phyloP scores from a whole-genome alignment of 2,113 vertebrate genomes.

The Oceanites oceanicus region DNA sequence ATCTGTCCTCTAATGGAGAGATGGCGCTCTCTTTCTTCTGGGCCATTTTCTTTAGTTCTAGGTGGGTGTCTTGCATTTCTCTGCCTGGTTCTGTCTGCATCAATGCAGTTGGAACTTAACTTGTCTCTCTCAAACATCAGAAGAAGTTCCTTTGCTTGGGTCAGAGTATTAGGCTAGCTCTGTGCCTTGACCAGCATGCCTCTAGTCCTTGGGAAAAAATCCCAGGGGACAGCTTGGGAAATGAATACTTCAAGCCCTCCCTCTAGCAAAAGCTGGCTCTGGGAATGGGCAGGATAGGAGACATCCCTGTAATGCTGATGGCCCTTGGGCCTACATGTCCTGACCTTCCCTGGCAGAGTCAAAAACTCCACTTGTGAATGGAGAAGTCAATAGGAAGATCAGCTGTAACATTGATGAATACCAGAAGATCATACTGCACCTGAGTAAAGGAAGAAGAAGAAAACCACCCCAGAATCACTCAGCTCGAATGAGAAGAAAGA shows the following conservation, averaged over 20 bases:
- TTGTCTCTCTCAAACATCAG: not conserved
- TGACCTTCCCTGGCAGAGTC: not conserved
- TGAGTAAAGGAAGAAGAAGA: not conserved
- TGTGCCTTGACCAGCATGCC: not conserved
- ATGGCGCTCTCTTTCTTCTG: not conserved
- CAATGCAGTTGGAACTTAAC: not conserved
- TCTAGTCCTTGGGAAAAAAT: not conserved
- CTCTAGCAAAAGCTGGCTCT: not conserved
- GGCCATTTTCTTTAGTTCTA: not conserved
- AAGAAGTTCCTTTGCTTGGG: not conserved
- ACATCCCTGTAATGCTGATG: not conserved
- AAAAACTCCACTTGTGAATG: not conserved
- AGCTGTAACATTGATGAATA: not conserved
- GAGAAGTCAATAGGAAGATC: not conserved
- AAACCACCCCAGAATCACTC: not conserved
- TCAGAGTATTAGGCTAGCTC: not conserved
- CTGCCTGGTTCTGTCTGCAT: not conserved
- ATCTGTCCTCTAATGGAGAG: not conserved
- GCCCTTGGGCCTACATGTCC: accelerated
- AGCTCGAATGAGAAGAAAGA: not conserved
- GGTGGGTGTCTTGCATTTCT: not conserved
- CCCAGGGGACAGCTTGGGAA: not conserved
- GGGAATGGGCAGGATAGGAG: not conserved
- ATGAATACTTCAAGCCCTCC: not conserved
- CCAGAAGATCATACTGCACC: not conserved